Percentiles rank a stretch among this genome's conserved stretches.
These are phyloP conservation scores for Atractosteus spatula DNA, from an alignment of 2,113 vertebrate genomes.

Conservation along the genomic window DNA sequence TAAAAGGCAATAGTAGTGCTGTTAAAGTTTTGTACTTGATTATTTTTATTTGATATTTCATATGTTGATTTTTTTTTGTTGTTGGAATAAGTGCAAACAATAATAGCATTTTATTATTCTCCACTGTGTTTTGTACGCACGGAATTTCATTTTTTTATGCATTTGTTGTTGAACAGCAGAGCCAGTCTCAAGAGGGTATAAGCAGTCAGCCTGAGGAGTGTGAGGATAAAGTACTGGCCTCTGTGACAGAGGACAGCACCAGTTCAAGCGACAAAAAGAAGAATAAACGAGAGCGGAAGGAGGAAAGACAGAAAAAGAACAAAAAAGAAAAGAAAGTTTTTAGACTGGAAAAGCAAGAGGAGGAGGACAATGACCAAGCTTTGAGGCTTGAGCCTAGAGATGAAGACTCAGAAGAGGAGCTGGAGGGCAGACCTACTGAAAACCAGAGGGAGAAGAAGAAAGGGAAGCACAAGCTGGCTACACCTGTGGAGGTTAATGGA, in stretches of 20 bases:
- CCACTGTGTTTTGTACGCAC: neutral
- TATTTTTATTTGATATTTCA: too few species aligned
- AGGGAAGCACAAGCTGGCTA: neutral
- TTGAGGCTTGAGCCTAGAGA: neutral
- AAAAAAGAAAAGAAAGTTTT: slow-evolving; percentile 66
- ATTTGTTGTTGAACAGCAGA: neutral
- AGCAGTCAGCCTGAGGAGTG: slow-evolving; percentile 23
- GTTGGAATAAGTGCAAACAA: too few species aligned
- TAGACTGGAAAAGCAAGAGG: slow-evolving; percentile 36
- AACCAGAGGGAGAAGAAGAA: neutral
- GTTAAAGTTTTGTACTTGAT: too few species aligned
- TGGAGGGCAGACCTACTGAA: neutral
- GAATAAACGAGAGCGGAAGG: slow-evolving; percentile 78
- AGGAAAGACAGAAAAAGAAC: slow-evolving; percentile 73
- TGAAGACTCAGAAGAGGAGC: slow-evolving; percentile 31
- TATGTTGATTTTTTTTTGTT: too few species aligned
- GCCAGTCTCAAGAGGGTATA: neutral
- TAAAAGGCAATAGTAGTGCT: too few species aligned
- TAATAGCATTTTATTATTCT: too few species aligned
- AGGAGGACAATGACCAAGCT: slow-evolving; percentile 21
- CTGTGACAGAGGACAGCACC: slow-evolving; percentile 13
- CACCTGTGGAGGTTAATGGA: neutral
- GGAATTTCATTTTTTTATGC: neutral
- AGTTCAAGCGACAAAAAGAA: slow-evolving; percentile 60
- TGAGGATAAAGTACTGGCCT: neutral